Conservation (phyloP, 2,113 vertebrate genomes). For the Macquaria ambigua region DNA sequence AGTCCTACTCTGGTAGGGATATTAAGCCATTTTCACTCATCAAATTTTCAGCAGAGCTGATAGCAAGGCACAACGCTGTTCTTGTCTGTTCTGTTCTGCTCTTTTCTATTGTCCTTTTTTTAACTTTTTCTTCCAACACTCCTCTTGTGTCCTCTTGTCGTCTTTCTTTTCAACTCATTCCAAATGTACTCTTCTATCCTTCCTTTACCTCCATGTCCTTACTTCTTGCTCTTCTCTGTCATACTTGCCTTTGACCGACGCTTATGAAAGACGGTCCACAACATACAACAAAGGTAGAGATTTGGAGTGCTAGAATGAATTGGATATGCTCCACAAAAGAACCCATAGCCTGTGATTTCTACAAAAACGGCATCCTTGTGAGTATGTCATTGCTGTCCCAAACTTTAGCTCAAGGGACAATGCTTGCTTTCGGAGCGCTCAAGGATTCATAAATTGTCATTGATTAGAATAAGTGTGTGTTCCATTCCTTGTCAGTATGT, state of each 20-base stretch:
- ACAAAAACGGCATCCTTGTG: background rate
- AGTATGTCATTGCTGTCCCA: background rate
- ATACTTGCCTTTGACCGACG: background rate
- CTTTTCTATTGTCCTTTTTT: constrained; percentile 4
- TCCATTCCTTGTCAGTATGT: background rate
- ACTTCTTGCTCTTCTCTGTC: background rate
- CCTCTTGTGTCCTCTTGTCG: background rate
- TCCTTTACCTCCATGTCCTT: background rate
- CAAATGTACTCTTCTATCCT: background rate
- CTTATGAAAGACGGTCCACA: background rate
- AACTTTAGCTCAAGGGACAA: background rate
- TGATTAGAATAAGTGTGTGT: background rate
- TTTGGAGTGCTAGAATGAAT: background rate
- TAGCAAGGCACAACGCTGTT: constrained; percentile 37
- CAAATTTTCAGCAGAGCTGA: constrained; percentile 57
- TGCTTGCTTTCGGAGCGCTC: background rate
- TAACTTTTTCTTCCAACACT: background rate
- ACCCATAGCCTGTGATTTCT: background rate
- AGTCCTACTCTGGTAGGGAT: constrained; percentile 25
- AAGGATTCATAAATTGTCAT: constrained; percentile 3
- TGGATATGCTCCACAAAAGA: background rate
- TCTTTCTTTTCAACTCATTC: background rate
- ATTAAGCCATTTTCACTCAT: constrained; percentile 64
- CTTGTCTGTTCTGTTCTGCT: constrained; percentile 11
- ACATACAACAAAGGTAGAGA: background rate